phyloP scores from a whole-genome alignment of 2,113 vertebrate genomes.

The Chloropsis hardwickii region DNA sequence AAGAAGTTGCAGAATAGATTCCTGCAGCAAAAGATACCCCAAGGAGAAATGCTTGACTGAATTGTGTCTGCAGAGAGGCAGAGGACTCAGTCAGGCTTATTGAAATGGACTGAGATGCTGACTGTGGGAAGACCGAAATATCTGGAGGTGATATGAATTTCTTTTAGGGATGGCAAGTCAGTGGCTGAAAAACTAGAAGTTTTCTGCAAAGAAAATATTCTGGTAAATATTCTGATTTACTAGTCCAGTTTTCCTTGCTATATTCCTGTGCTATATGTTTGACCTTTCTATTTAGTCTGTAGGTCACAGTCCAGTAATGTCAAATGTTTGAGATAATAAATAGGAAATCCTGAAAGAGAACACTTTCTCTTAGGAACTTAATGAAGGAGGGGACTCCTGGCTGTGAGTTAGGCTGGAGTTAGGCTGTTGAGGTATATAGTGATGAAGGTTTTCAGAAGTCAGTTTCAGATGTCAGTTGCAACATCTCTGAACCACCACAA shows the following conservation, averaged over 20 bases:
- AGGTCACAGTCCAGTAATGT: not conserved
- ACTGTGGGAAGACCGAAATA: not conserved
- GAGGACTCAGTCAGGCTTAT: not conserved
- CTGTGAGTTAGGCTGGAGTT: fast-evolving
- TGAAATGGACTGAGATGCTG: not conserved
- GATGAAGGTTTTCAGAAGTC: not conserved
- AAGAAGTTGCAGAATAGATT: not conserved
- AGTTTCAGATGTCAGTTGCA: fast-evolving
- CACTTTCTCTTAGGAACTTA: not conserved
- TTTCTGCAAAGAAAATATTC: not conserved
- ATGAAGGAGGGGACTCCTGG: not conserved
- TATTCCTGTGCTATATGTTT: not conserved
- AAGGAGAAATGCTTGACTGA: not conserved
- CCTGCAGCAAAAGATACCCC: not conserved
- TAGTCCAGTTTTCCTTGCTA: not conserved
- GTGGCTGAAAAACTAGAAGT: not conserved
- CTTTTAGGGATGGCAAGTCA: not conserved
- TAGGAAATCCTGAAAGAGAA: not conserved
- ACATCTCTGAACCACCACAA: not conserved
- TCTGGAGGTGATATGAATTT: fast-evolving
- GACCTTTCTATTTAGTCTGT: not conserved
- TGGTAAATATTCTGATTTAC: not conserved
- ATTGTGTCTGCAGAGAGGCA: not conserved
- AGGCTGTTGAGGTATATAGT: not conserved
- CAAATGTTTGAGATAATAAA: not conserved